Base-by-base conservation (phyloP, 2,888 invertebrate species). In the Stenotaenia linearis region DNA sequence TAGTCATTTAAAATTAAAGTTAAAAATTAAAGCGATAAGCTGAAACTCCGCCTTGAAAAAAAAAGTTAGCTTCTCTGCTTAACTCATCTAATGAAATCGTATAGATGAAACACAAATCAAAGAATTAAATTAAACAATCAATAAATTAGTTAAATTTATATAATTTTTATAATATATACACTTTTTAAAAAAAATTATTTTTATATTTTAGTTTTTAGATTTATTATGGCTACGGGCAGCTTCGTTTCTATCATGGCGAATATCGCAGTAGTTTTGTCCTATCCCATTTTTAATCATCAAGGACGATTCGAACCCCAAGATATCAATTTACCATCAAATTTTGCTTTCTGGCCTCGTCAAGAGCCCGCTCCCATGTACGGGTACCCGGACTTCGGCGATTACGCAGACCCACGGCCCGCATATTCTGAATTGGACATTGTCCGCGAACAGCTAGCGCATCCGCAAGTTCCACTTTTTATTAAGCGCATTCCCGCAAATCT, bases 321-420 rank as follows among this genome's bases (percentile, higher is more conserved):
- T 15, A 18, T 45, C 45, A 45, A 45, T 45, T 45, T 45, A 3
- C 45, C 45, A n/a, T 35, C n/a, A 4, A 35, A 76, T n/a, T 32
- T 76, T 15, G 35, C 21, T 1, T 7, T 75, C 5, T 75, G 75
- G 75, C 21, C 76, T 76, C 76, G 18, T 7, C 50, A 40, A 10
- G 61, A 56, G 9, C 28, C 69, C 4, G 61, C 69, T 1, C 25
- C 78, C 18, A 37, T 69, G 25, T 78, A 78, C 78, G 78, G 78
- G 21, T 78, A 78, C 23, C 78, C 78, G 1, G 78, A 78, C 35
- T 78, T 61, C 32, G 78, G 78, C 56, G 78, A 78, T 69, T 78
- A 78, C 78, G 50, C 21, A 45, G 78, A 78, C 18, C 28, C 69
- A 15, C 23, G 35, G 4, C 78, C 78, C 1, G 78, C 78, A 21